These are phyloP conservation scores for Poecilia latipinna DNA, from an alignment of 2,113 vertebrate species.

Conservation along the genomic window DNA sequence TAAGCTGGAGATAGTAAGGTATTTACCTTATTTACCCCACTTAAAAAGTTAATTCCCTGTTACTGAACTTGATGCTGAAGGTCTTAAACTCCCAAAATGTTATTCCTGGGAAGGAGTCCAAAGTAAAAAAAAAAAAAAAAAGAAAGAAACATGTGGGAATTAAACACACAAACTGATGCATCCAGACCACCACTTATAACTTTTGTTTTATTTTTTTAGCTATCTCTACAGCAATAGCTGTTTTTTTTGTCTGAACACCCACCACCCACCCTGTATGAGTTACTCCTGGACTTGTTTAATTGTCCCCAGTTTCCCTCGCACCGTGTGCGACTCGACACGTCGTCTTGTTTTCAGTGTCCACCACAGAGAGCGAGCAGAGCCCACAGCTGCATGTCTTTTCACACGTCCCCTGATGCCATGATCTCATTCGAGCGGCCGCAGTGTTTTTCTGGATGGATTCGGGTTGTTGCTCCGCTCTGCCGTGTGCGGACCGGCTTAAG, in stretches of 20 bases:
- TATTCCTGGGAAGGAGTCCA: constrained; percentile 18
- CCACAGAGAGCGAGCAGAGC: constrained; percentile 45
- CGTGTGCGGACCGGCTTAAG: constrained; percentile 18
- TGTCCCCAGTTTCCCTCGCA: constrained; percentile 52
- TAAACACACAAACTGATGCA: constrained; percentile 18
- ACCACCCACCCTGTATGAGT: constrained; percentile 24
- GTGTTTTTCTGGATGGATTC: constrained; percentile 61
- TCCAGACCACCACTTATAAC: constrained; percentile 8
- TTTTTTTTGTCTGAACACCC: not conserved
- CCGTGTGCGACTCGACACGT: constrained; percentile 48
- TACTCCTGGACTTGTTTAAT: constrained; percentile 27
- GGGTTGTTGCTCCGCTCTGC: constrained; percentile 42
- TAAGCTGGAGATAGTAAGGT: not conserved
- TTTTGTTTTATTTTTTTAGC: constrained; percentile 6
- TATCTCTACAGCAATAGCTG: not conserved
- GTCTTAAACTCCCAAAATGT: not conserved
- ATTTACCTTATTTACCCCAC: not conserved
- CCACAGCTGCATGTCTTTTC: constrained; percentile 76
- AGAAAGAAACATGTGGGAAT: constrained; percentile 19
- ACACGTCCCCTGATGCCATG: constrained; percentile 70
- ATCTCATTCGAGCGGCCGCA: constrained; percentile 72
- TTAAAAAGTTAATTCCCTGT: not conserved
- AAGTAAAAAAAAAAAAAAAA: not conserved
- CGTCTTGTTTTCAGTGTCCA: constrained; percentile 55
- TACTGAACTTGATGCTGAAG: constrained; percentile 11